Evolutionary conservation across 2,888 invertebrate genomes (phyloP), one percentile per base, ranked within the genome.

Genomic region (Tenthredo scrophulariae): DNA sequence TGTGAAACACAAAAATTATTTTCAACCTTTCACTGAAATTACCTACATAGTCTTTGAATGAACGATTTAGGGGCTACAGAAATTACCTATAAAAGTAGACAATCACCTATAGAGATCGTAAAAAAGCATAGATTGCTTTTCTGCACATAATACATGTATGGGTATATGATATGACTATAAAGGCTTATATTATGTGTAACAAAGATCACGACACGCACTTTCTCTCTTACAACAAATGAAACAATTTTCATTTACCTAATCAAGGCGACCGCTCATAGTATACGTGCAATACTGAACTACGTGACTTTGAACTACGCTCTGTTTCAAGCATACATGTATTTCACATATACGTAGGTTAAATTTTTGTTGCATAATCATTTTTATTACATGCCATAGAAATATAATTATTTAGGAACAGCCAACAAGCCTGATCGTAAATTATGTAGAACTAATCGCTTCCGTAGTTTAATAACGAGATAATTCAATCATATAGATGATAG

Each of bases 191-290:
- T 22, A 43, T n/a, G 74, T 26, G 74, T 50, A 62, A 26, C 80
- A 58, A 58, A 80, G 80, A 80, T 80, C 80, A 80, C 80, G 80
- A 80, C 80, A 80, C 80, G 80, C 80, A 37, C 80, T 80, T 80
- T 80, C 80, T 40, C 80, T 80, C 62, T 62, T 80, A 62, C 80
- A 80, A 80, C 37, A 33, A 80, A 80, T 50, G 33, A 58, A 62
- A 80, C 80, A 80, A 80, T 80, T 80, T 80, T 80, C 58, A 80
- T 80, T 80, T 62, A 58, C 80, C 80, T 80, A 80, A 80, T 80
- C 46, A 77, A 50, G 26, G 26, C 9, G 10, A 29, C 18, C 67
- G 33, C 18, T 67, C 5, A 67, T 67, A 67, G 10, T 67, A 67
- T 67, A 50, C 29, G 46, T 29, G 50, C 29, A n/a, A 50, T 9